Evolutionary conservation across 1,140 invertebrate species (phyloP), one percentile per base, ranked within the genome.

Genomic region (Drosophila mojavensis): DNA sequence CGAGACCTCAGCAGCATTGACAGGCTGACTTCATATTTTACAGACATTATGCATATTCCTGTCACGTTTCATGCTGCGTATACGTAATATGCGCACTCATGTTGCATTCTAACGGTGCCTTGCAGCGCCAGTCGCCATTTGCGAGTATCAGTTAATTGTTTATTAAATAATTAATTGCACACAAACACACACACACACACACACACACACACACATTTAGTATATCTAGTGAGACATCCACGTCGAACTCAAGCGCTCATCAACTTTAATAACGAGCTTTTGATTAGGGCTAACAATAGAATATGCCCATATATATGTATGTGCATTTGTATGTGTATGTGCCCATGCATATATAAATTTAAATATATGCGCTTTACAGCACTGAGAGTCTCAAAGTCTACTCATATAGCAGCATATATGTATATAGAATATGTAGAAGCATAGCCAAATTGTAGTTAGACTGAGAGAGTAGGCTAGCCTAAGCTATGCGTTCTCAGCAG

Each of bases 141-240:
- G 45, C 54, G 43, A 47, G 43, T 41, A 33, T 78, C 77, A 86
- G 78, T 84, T 84, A 86, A 84, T 84, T 84, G 82, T 84, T 84
- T 81, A 53, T 81, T 84, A 70, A 84, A 84, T 84, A 84, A 84
- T 86, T 84, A 84, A 86, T 84, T 78, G 75, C 82, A 78, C 48
- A 73, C 39, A 65, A 50, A 56, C 17, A 48, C 51, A 63, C 60
- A 28, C 59, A 39, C 59, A 28, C 39, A 36, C 39, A 54, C 39
- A 24, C 15, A 24, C 56, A 59, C 26, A 13, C 36, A 53, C 24
- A 50, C 13, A 36, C 9, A 36, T n/a, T n/a, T 28, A 54, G 43
- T 26, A 36, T 54, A 43, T 28, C 48, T 39, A 67, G 53, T 66
- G 59, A 78, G 75, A 59, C 45, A 68, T 43, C 30, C 28, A 36